Percentiles rank a stretch among this genome's conserved stretches.
Evolutionary conservation across 2,888 invertebrate species (phyloP).

Genomic region (Pardosa pseudoannulata): DNA sequence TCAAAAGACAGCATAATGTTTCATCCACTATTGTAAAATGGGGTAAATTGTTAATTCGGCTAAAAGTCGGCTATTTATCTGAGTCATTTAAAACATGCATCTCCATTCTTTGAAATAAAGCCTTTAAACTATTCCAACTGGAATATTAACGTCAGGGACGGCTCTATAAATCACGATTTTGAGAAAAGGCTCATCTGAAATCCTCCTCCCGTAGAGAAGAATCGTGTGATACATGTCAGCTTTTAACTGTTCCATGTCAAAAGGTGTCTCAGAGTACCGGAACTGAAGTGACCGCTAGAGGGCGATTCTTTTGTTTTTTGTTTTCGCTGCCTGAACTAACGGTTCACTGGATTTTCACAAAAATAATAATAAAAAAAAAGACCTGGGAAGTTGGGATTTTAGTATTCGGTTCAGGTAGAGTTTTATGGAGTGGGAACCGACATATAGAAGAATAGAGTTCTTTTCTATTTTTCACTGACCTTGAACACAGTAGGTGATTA

Average conservation of each 20-base stretch:
- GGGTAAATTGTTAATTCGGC: too few species aligned
- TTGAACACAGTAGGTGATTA: too few species aligned
- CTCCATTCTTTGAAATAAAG: background rate
- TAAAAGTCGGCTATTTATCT: too few species aligned
- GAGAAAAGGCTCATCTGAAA: background rate
- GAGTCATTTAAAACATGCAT: too few species aligned
- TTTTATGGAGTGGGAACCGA: background rate
- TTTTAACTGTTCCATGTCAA: background rate
- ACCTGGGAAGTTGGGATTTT: background rate
- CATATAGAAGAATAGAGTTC: too few species aligned
- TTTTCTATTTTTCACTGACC: too few species aligned
- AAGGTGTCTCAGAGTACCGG: background rate
- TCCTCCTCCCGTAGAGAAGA: background rate
- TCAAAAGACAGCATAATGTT: too few species aligned
- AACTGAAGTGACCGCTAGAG: background rate
- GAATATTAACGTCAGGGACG: background rate
- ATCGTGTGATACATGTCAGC: conserved; percentile 2
- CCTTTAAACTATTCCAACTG: background rate
- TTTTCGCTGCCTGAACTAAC: background rate
- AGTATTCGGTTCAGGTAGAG: background rate
- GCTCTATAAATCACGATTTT: background rate
- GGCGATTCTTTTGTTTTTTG: background rate
- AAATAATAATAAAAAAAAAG: background rate
- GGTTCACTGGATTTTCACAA: background rate
- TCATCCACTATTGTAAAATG: too few species aligned